Base-by-base conservation (phyloP, 64 coral and sea anemone species). In the Porites lutea region DNA sequence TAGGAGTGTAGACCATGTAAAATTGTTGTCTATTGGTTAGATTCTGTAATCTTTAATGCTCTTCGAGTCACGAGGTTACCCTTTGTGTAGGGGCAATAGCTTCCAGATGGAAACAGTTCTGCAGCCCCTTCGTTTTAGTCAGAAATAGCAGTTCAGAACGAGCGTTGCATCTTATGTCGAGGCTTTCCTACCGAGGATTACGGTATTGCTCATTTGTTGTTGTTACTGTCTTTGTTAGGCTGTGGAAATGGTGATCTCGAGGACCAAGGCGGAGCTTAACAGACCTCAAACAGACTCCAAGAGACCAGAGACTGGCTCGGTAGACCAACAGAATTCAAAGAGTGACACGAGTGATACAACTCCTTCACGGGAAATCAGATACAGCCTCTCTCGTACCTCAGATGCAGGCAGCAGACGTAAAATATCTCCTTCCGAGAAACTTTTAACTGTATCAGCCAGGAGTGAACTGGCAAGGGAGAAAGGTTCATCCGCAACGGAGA, bases 241-340 rank as follows among this genome's bases (percentile, higher is more conserved):
- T 44, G 91, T 93, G 16, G 91, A 93, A 51, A 74, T 79, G 59
- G 82, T 93, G 57, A 87, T 93, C 6, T 76, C 74, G 3, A 86
- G 65, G 52, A 93, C 91, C 3, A 93, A 93, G 57, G 82, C 70
- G 5, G 82, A 93, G 53, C 91, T 93, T 52, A 85, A 87, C 52
- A 70, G 76, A 70, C 91, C 91, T 15, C 82, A 47, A 77, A 59
- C 86, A 15, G 86, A 88, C 12, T 67, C 81, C 19, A 84, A 84
- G 23, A 51, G 62, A 69, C 81, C 62, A 65, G 81, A 69, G 59
- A 52, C 81, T 45, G 47, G 63, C 47, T 51, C 81, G 52, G 19
- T 65, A 22, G 81, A 84, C 3, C 63, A 68, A 65, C 48, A 48
- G 48, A 13, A n/a, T 63, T 11, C 48, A 2, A 84, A 84, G 19